Conservation (phyloP, 2,797 vertebrate species). For the Muscicapa comitata region DNA sequence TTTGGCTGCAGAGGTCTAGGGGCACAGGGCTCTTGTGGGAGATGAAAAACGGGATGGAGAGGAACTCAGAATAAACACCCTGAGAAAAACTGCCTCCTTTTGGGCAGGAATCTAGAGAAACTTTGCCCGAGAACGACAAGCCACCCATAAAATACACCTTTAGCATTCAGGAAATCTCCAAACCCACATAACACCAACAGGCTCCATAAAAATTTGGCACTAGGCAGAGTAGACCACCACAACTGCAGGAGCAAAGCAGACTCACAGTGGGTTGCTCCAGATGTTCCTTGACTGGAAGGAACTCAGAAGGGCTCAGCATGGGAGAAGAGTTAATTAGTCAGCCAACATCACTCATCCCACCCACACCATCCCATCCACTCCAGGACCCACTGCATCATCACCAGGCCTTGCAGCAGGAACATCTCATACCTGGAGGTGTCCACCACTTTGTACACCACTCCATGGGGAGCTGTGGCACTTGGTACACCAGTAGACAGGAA, state of each 20-base stretch:
- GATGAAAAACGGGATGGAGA: neutral
- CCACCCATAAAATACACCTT: neutral
- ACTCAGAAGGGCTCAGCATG: neutral
- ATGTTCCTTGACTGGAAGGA: neutral
- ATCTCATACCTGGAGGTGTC: slow-evolving; percentile 88
- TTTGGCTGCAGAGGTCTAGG: neutral
- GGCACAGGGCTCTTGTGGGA: neutral
- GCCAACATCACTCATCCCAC: neutral
- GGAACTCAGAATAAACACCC: neutral
- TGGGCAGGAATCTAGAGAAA: neutral
- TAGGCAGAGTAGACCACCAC: accelerated
- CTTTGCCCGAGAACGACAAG: neutral
- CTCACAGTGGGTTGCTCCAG: neutral
- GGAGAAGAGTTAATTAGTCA: neutral
- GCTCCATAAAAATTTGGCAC: neutral
- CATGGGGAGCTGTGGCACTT: slow-evolving; percentile 83
- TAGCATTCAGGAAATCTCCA: neutral
- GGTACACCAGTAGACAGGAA: slow-evolving; percentile 91
- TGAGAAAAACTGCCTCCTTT: neutral
- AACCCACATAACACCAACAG: neutral
- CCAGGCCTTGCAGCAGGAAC: neutral
- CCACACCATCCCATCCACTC: neutral
- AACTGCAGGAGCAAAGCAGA: neutral
- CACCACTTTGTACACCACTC: slow-evolving; percentile 91
- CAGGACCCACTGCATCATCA: neutral